Percentiles rank a stretch among this genome's conserved stretches.
phyloP scores from a whole-genome alignment of 2,113 vertebrate species.

The Saccopteryx bilineata region DNA sequence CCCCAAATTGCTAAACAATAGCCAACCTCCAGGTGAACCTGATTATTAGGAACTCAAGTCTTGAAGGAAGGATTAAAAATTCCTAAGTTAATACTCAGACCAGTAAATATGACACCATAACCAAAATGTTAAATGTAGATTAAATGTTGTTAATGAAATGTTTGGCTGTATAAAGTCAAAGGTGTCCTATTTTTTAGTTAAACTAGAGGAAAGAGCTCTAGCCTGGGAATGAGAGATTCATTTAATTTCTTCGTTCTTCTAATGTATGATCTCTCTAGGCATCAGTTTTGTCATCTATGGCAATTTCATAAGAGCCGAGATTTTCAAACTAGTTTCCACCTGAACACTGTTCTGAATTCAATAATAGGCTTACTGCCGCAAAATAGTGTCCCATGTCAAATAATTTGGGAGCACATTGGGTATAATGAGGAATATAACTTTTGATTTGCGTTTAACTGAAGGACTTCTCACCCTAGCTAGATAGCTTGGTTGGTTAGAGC shows the following conservation, averaged over 20 bases:
- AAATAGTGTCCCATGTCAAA: background rate
- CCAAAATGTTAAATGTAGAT: slow-evolving; percentile 7
- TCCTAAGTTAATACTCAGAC: background rate
- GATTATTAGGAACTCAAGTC: background rate
- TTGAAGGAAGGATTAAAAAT: slow-evolving; percentile 33
- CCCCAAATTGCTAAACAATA: background rate
- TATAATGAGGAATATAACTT: slow-evolving; percentile 6
- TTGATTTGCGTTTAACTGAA: slow-evolving; percentile 21
- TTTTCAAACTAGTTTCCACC: slow-evolving; percentile 8
- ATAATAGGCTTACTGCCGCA: background rate
- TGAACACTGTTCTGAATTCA: background rate
- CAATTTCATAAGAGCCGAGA: slow-evolving; percentile 8
- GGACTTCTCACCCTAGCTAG: background rate
- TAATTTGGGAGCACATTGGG: background rate
- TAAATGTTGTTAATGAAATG: background rate
- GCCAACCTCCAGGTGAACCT: background rate
- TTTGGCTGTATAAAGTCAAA: background rate
- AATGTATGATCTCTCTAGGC: background rate
- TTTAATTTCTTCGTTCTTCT: background rate
- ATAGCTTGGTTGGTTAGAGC: too few species aligned
- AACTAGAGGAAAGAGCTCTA: background rate
- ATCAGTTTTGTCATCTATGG: background rate
- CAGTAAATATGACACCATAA: background rate
- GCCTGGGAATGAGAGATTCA: background rate
- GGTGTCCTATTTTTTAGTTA: background rate